Conservation (phyloP, 2,113 vertebrate species). For the Xiphophorus maculatus region DNA sequence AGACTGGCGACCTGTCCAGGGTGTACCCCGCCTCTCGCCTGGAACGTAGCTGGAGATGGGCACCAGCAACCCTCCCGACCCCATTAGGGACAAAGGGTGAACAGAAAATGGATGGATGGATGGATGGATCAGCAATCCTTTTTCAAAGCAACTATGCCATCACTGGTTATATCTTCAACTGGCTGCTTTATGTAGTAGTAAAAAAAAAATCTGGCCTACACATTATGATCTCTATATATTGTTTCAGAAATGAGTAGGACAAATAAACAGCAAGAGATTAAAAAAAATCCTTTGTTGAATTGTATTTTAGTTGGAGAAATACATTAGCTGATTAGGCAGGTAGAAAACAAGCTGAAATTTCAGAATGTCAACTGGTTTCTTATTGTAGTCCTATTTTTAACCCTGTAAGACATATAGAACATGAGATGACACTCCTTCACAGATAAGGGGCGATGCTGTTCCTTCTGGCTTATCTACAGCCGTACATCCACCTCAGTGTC, state of each 20-base stretch:
- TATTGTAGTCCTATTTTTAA: not conserved
- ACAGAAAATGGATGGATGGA: too few species aligned
- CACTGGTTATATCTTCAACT: not conserved
- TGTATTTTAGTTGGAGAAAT: not conserved
- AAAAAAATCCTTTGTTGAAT: constrained; percentile 28
- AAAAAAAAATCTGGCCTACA: too few species aligned
- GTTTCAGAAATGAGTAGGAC: not conserved
- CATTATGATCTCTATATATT: not conserved
- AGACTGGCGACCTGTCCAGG: too few species aligned
- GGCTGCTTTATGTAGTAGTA: not conserved
- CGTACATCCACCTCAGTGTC: too few species aligned
- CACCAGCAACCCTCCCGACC: too few species aligned
- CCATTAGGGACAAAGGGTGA: too few species aligned
- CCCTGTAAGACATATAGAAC: not conserved
- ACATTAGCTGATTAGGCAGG: not conserved
- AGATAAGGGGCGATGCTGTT: not conserved
- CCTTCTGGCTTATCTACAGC: not conserved
- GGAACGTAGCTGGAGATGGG: too few species aligned
- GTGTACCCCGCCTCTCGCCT: too few species aligned
- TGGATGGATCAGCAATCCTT: too few species aligned
- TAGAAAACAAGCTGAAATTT: not conserved
- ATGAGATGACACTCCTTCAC: not conserved
- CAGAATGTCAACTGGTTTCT: not conserved
- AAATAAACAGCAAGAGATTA: not conserved
- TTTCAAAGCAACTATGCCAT: too few species aligned